These are phyloP conservation scores for Nudaria mundana DNA, from an alignment of 2,888 invertebrate species.

Conservation along the genomic window DNA sequence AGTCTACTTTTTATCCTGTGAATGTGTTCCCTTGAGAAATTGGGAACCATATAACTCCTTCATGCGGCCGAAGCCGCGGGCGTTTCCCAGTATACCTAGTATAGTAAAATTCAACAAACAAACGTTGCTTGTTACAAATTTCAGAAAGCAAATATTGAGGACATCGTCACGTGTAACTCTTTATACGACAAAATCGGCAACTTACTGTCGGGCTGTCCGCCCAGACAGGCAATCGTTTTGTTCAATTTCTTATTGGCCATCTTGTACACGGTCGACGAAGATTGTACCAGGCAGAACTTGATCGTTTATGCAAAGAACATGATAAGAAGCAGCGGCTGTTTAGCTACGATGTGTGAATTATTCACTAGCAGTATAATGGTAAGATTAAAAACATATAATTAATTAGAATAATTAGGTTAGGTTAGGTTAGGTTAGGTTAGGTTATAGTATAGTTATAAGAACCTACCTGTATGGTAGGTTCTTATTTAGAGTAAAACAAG, in stretches of 20 bases:
- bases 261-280: conserved; percentile 40
- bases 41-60: too few relatives aligned
- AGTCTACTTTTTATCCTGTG: too few relatives aligned
- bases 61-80: too few relatives aligned
- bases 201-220: conserved; percentile 42
- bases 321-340: conserved; percentile 61
- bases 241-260: conserved; percentile 58
- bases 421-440: too few relatives aligned
- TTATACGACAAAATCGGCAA: conserved; percentile 52
- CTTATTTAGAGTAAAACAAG: too few relatives aligned
- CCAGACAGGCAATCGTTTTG: conserved; percentile 40
- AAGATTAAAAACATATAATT: too few relatives aligned
- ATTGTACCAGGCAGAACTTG: conserved; percentile 32
- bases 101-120: too few relatives aligned
- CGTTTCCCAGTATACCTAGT: too few relatives aligned
- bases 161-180: conserved; percentile 45
- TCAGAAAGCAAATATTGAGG: conserved; percentile 42
- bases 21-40: too few relatives aligned
- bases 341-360: conserved; percentile 52
- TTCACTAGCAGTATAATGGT: conserved; percentile 60
- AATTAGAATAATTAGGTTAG: too few relatives aligned
- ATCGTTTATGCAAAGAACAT: conserved; percentile 50
- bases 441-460: too few relatives aligned
- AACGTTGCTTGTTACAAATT: conserved; percentile 28
- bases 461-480: too few relatives aligned